phyloP scores from a whole-genome alignment of 2,888 invertebrate species.

The Brassicogethes aeneus region DNA sequence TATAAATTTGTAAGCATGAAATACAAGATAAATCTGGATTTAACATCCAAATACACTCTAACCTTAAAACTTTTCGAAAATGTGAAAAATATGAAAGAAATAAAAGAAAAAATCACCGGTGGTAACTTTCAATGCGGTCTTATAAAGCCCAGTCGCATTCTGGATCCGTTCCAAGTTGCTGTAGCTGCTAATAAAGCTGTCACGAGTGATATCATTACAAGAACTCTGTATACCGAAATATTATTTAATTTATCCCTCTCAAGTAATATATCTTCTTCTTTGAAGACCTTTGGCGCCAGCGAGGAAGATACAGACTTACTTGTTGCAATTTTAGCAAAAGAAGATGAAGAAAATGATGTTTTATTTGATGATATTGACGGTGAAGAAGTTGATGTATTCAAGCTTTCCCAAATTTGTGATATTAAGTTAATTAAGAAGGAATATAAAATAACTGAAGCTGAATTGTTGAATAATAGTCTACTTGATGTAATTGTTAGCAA shows the following conservation, averaged over 20 bases:
- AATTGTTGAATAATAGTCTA: conserved; percentile 39
- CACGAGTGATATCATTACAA: conserved; percentile 50
- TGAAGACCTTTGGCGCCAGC: conserved; percentile 54
- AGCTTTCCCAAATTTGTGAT: conserved; percentile 43
- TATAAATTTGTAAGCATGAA: no score
- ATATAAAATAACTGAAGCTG: conserved; percentile 52
- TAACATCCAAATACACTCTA: conserved; percentile 22
- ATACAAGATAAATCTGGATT: conserved; percentile 26
- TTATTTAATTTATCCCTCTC: conserved; percentile 59
- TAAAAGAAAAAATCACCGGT: conserved; percentile 47
- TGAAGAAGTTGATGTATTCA: conserved; percentile 41
- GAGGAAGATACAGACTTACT: conserved; percentile 43
- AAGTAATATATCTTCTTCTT: conserved; percentile 60
- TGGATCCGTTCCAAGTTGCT: conserved; percentile 52
- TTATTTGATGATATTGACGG: conserved; percentile 48
- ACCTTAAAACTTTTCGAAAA: conserved; percentile 47
- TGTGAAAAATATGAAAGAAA: conserved; percentile 48
- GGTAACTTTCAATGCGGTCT: conserved; percentile 53
- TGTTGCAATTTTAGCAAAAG: conserved; percentile 38
- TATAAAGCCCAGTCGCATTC: conserved; percentile 51
- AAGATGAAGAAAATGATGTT: conserved; percentile 32
- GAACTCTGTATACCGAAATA: conserved; percentile 55
- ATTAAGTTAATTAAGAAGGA: conserved; percentile 45
- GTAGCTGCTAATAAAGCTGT: conserved; percentile 62
- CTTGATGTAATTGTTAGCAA: conserved; percentile 55